Evolutionary conservation across 1,140 invertebrate species (phyloP).

Genomic region (Araneus ventricosus): DNA sequence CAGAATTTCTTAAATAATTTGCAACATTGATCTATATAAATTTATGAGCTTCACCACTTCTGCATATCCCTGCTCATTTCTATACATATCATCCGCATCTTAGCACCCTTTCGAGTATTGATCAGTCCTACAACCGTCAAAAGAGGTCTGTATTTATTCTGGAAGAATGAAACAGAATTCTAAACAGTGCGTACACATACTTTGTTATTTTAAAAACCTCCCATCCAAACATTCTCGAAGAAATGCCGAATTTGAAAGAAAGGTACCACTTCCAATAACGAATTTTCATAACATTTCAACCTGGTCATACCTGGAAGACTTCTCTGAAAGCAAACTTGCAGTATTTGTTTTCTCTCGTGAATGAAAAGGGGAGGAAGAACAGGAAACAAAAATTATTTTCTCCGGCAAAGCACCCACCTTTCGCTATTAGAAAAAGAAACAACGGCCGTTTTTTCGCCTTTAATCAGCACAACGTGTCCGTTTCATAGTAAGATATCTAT

Average conservation of each 20-base stretch:
- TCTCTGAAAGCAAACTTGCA: not conserved
- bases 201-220: not conserved
- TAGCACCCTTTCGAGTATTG: not conserved
- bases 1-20: too few species aligned
- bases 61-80: too few species aligned
- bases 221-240: not conserved
- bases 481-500: conserved; percentile 45
- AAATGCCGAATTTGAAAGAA: not conserved
- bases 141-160: not conserved
- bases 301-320: not conserved
- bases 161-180: not conserved
- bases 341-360: not conserved
- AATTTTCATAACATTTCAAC: not conserved
- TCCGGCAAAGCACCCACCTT: not conserved
- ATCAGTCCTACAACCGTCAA: not conserved
- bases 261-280: not conserved
- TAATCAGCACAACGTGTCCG: conserved; percentile 48
- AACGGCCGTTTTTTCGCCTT: conserved; percentile 6
- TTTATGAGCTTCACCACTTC: too few species aligned
- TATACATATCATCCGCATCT: too few species aligned
- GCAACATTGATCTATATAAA: too few species aligned
- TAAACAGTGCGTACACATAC: not conserved
- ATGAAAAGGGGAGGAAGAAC: not conserved
- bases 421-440: conserved; percentile 16
- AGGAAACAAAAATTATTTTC: conserved; percentile 20